Percentiles rank a stretch among this genome's conserved stretches.
Evolutionary conservation across 2,797 vertebrate species (phyloP).

Genomic region (Catharus ustulatus): DNA sequence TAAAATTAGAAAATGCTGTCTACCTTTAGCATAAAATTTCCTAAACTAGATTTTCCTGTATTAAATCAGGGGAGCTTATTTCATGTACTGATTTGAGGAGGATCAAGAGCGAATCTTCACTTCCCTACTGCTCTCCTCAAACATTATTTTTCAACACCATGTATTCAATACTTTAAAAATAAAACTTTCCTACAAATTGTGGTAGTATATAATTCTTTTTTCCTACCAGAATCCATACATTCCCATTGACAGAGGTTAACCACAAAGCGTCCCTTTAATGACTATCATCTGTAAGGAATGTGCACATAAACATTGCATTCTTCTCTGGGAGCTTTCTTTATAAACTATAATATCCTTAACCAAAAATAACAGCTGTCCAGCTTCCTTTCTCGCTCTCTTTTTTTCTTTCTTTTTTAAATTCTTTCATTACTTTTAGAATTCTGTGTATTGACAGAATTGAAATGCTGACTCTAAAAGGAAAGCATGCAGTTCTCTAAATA

Average conservation of each 20-base stretch:
- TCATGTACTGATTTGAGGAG: neutral
- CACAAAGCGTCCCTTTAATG: conserved; percentile 3
- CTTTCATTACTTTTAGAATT: neutral
- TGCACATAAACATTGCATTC: conserved; percentile 55
- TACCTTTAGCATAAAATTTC: neutral
- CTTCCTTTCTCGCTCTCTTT: neutral
- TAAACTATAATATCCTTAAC: conserved; percentile 60
- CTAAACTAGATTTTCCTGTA: neutral
- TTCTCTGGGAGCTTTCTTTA: conserved; percentile 52
- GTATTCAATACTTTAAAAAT: conserved; percentile 42
- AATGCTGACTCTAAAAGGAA: neutral
- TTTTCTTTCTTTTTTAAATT: neutral
- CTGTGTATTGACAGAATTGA: conserved; percentile 15
- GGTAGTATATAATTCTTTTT: conserved; percentile 8
- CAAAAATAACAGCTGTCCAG: conserved; percentile 66
- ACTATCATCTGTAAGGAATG: conserved; percentile 67
- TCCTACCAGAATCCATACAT: conserved; percentile 22
- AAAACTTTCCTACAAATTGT: conserved; percentile 42
- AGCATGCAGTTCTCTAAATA: neutral
- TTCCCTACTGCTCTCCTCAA: neutral
- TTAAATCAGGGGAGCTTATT: neutral
- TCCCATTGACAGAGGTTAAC: conserved; percentile 47
- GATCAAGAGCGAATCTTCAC: neutral
- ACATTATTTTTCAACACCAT: neutral
- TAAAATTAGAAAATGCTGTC: neutral